A percentile compares a stretch with the other conserved stretches of the same genome.
Evolutionary conservation across 2,888 invertebrate genomes (phyloP).

Genomic region (Chouioia cunea): DNA sequence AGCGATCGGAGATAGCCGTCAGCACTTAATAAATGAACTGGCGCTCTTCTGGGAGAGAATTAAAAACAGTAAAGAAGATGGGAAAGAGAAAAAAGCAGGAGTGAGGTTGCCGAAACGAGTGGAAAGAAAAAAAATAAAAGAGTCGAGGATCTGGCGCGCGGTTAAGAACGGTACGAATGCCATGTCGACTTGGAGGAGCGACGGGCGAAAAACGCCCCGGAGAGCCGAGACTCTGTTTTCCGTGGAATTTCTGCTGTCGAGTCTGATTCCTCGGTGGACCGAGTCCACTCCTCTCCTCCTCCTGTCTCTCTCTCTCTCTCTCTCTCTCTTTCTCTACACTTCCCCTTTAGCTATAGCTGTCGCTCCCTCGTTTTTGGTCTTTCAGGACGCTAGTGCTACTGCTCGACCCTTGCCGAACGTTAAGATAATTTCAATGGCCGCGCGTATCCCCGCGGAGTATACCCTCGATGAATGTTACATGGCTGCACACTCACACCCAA

Average conservation of each 20-base stretch:
- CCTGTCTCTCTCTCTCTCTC: slow-evolving; percentile 2
- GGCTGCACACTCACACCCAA: too few species aligned
- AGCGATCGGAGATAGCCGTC: background rate
- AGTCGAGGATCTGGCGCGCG: slow-evolving; percentile 25
- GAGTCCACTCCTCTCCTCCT: slow-evolving; percentile 41
- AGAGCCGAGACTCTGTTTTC: slow-evolving; percentile 58
- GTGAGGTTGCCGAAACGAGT: background rate
- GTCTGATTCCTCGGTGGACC: slow-evolving; percentile 62
- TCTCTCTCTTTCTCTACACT: background rate
- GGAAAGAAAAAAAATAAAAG: slow-evolving; percentile 14
- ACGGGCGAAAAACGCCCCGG: slow-evolving; percentile 35
- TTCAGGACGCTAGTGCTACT: slow-evolving; percentile 24
- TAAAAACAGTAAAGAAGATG: slow-evolving; percentile 10
- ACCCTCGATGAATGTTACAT: background rate
- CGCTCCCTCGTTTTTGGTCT: background rate
- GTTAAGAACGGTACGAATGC: slow-evolving; percentile 40
- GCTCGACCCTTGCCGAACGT: slow-evolving; percentile 51
- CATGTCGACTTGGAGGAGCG: slow-evolving; percentile 35
- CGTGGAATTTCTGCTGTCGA: slow-evolving; percentile 60
- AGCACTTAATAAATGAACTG: slow-evolving; percentile 46
- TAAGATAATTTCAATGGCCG: slow-evolving; percentile 61
- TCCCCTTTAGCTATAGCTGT: background rate
- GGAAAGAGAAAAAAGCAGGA: slow-evolving; percentile 8
- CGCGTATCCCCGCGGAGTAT: background rate
- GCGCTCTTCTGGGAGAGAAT: background rate